phyloP scores from a whole-genome alignment of 2,113 vertebrate species.

The Amphilophus citrinellus region DNA sequence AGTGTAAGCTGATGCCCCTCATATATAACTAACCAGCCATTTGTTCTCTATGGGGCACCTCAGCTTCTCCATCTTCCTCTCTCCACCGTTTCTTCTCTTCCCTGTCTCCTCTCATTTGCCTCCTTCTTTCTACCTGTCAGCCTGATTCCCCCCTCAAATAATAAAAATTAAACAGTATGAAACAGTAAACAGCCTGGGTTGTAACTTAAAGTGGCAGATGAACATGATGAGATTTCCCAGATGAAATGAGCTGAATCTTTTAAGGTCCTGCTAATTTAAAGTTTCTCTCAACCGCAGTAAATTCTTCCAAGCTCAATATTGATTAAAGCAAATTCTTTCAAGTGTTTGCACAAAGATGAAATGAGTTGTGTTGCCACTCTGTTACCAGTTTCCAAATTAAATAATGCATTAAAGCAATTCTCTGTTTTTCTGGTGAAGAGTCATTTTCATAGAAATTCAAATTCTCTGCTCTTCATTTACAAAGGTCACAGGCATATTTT shows the following conservation, averaged over 20 bases:
- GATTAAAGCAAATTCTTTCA: constrained; percentile 2
- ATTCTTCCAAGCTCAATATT: background rate
- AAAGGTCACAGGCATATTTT: constrained; percentile 21
- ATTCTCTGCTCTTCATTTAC: background rate
- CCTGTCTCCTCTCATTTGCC: constrained; percentile 40
- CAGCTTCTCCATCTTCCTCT: constrained; percentile 14
- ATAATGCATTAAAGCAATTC: constrained; percentile 22
- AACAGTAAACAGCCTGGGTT: constrained; percentile 27
- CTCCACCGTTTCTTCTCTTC: constrained; percentile 13
- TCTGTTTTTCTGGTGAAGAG: constrained; percentile 1
- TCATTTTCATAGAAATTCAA: constrained; percentile 20
- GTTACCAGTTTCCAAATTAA: constrained; percentile 16
- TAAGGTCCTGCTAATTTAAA: constrained; percentile 25
- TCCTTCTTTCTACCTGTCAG: constrained; percentile 37
- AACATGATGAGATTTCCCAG: constrained; percentile 24
- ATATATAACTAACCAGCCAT: constrained; percentile 75
- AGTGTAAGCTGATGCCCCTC: constrained; percentile 74
- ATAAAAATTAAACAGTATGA: constrained; percentile 48
- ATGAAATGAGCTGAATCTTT: constrained; percentile 20
- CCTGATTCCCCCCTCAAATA: constrained; percentile 7
- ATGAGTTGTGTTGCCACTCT: background rate
- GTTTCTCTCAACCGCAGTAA: background rate
- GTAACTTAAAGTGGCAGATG: constrained; percentile 42
- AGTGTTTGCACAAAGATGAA: background rate
- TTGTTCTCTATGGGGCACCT: constrained; percentile 65